phyloP scores from a whole-genome alignment of 2,797 vertebrate species.

The Gymnopithys bicolor region DNA sequence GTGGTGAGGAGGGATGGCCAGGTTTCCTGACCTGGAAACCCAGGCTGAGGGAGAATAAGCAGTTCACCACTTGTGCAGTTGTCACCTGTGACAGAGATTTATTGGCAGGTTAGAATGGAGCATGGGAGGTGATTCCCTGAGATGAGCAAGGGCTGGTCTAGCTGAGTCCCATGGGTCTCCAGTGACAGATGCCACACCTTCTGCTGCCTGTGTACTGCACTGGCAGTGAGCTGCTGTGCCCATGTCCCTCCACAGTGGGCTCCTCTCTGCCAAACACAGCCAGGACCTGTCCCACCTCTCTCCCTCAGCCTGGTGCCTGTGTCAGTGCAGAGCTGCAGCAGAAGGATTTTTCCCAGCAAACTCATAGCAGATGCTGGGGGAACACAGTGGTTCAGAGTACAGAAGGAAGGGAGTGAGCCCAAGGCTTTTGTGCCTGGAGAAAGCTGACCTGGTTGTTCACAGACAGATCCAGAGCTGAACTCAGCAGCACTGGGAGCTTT shows the following conservation, averaged over 20 bases:
- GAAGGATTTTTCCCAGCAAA: neutral
- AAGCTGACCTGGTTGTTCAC: neutral
- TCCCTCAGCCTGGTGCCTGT: neutral
- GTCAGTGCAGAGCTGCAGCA: neutral
- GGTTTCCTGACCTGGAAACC: accelerated
- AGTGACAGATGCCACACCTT: neutral
- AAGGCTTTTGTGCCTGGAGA: neutral
- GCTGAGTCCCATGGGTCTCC: neutral
- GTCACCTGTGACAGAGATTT: neutral
- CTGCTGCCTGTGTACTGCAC: neutral
- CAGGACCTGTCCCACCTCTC: neutral
- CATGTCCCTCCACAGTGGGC: neutral
- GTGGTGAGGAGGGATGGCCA: neutral
- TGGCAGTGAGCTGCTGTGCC: neutral
- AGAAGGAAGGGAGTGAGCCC: neutral
- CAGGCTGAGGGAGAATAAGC: neutral
- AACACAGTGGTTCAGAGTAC: neutral
- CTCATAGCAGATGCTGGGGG: neutral
- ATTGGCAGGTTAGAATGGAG: neutral
- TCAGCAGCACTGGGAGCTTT: neutral
- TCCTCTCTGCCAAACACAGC: neutral
- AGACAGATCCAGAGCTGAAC: neutral
- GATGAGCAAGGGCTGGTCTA: neutral
- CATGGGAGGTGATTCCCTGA: accelerated
- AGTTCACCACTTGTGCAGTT: neutral